A percentile compares a stretch with the other conserved stretches of the same genome.
phyloP scores from a whole-genome alignment of 2,797 vertebrate species.

The Bradypus variegatus region DNA sequence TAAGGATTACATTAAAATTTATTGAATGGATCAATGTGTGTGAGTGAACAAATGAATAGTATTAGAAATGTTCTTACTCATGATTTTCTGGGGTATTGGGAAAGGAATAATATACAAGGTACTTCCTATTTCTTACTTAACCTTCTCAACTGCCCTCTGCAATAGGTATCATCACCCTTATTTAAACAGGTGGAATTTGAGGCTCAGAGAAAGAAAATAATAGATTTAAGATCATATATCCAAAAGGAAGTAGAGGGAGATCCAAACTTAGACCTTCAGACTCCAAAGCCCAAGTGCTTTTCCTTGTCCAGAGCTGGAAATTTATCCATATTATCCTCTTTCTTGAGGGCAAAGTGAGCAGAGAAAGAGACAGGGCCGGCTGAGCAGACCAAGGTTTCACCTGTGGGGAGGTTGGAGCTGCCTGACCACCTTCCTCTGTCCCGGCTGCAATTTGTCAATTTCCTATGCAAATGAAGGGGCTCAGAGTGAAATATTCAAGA shows the following conservation, averaged over 20 bases:
- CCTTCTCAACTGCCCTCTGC: not conserved
- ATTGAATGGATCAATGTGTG: not conserved
- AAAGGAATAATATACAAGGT: not conserved
- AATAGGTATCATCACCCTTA: not conserved
- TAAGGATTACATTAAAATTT: not conserved
- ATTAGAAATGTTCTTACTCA: not conserved
- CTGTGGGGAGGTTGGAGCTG: rapidly evolving
- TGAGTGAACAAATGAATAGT: not conserved
- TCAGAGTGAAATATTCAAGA: not conserved
- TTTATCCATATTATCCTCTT: not conserved
- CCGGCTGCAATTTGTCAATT: not conserved
- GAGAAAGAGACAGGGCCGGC: not conserved
- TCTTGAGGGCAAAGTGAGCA: not conserved
- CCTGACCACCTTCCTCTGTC: not conserved
- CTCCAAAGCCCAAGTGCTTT: not conserved
- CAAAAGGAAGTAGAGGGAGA: not conserved
- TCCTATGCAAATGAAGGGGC: not conserved
- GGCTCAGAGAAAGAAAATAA: not conserved
- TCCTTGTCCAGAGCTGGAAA: not conserved
- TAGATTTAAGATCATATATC: not conserved
- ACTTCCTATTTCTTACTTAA: not conserved
- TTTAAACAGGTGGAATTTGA: not conserved
- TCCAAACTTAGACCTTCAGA: not conserved
- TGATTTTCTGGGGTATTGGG: not conserved
- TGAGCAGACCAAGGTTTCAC: not conserved